Evolutionary conservation across 1,140 invertebrate genomes (phyloP).

Genomic region (Drosophila leontia): DNA sequence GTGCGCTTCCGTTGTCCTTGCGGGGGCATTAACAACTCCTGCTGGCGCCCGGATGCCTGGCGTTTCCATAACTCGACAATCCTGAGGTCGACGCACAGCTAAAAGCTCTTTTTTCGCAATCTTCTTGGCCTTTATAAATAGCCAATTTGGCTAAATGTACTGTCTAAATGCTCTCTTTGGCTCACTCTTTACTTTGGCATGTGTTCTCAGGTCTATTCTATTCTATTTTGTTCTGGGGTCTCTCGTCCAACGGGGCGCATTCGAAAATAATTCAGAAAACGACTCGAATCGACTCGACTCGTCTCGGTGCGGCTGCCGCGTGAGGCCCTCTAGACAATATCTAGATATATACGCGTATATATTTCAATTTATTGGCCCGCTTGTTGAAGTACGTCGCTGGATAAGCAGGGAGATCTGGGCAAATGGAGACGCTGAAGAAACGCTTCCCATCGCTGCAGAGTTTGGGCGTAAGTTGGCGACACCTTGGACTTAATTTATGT

Average conservation of each 20-base stretch:
- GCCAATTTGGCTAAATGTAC: conserved; percentile 40
- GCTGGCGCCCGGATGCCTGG: conserved; percentile 48
- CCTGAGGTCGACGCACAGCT: conserved; percentile 21
- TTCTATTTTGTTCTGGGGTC: conserved; percentile 33
- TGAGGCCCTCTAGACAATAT: conserved; percentile 37
- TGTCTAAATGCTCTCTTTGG: conserved; percentile 52
- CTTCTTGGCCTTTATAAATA: conserved; percentile 72
- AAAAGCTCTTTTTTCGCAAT: conserved; percentile 63
- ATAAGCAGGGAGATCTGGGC: conserved; percentile 4
- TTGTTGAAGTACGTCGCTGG: conserved; percentile 24
- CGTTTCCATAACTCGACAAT: conserved; percentile 25
- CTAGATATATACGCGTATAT: conserved; percentile 52
- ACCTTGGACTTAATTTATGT: conserved; percentile 59
- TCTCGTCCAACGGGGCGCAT: conserved; percentile 41
- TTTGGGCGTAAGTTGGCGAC: conserved; percentile 82
- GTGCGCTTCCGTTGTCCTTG: conserved; percentile 63
- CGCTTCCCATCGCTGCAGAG: conserved; percentile 84
- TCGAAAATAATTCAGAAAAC: conserved; percentile 81
- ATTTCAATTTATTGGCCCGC: conserved; percentile 39
- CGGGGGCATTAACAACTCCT: conserved; percentile 66
- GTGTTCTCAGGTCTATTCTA: conserved; percentile 23
- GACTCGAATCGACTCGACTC: conserved; percentile 68
- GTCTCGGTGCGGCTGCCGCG: conserved; percentile 61
- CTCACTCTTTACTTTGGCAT: conserved; percentile 49
- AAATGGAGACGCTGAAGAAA: conserved; percentile 83